Conservation (phyloP, 2,113 vertebrate species). For the Acanthochromis polyacanthus region DNA sequence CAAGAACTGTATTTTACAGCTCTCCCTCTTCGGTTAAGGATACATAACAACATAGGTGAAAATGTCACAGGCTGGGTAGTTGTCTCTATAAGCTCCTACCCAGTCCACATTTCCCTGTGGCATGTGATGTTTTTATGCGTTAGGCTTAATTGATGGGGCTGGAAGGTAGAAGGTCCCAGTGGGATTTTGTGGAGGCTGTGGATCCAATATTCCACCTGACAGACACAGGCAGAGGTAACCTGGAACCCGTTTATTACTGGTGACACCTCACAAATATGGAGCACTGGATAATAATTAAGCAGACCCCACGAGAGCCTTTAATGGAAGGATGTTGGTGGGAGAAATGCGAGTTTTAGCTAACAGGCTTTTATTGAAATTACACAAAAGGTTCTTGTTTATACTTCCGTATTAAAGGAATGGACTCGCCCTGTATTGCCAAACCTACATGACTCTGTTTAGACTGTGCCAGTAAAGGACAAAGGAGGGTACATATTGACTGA, state of each 20-base stretch:
- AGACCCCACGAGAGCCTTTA: constrained; percentile 57
- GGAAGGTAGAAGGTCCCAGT: constrained; percentile 56
- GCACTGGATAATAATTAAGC: constrained; percentile 62
- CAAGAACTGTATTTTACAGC: not conserved
- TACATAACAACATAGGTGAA: not conserved
- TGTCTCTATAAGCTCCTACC: constrained; percentile 3
- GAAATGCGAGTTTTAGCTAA: constrained; percentile 45
- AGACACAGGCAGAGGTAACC: constrained; percentile 50
- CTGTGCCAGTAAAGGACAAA: not conserved
- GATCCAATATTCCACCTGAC: constrained; percentile 67
- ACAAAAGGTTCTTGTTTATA: constrained; percentile 20
- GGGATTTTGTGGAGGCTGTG: constrained; percentile 40
- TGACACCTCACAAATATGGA: constrained; percentile 77
- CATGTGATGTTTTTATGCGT: constrained; percentile 39
- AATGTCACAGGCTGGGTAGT: constrained; percentile 12
- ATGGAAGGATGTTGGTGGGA: constrained; percentile 42
- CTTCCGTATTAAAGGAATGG: constrained; percentile 11
- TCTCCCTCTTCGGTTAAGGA: not conserved
- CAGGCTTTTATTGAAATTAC: constrained; percentile 56
- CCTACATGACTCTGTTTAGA: not conserved
- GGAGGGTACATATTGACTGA: not conserved
- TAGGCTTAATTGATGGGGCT: constrained; percentile 64
- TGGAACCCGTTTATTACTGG: constrained; percentile 69
- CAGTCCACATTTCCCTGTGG: constrained; percentile 18
- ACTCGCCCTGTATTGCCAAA: not conserved